Evolutionary conservation across 2,113 vertebrate genomes (phyloP), one percentile per base, ranked within the genome.

Genomic region (Ia io): DNA sequence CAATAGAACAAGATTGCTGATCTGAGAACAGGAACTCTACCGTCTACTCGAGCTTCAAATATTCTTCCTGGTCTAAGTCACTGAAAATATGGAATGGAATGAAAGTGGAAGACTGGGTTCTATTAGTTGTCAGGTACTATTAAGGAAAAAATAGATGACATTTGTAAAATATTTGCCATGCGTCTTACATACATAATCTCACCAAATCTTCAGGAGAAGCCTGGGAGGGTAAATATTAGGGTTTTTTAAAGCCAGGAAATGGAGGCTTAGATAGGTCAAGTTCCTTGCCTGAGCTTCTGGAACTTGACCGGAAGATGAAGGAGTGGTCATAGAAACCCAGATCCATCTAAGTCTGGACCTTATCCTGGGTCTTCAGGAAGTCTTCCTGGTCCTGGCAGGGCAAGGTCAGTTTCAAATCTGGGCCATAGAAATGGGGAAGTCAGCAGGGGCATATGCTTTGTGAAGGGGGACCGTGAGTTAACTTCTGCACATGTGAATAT

Each of bases 1-100:
- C 90, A 92, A 47, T 83, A 90, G 84, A 90, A 71, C 53, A 93
- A 37, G 65, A 78, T 49, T 92, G 91, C 85, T 93, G 71, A 69
- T 85, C 40, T 84, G 53, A 95, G 73, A 84, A 73, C 35, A 95
- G 76, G 76, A 93, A 73, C 67, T 74, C 53, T 73, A 30, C 92
- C 94, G 86, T 94, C 90, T 93, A 42, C 37, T 16, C 37, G 37
- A 16, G 28, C 73, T 78, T 78, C 93, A 90, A 79, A 77, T 37
- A 23, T 30, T 51, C 53, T 85, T 94, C 42, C 30, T 70, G 49
- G 30, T 6, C 0, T 69, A 88, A 97, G 89, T 86, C 44, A 89
- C 47, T 78, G 80, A 69, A 71, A 78, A 32, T 53, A 84, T 2
- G 22, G 23, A 83, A 49, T 16, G 23, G 67, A 37, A 37, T 37